Percentiles rank a stretch among this genome's conserved stretches.
Evolutionary conservation across 2,797 vertebrate genomes (phyloP).

Genomic region (Scleropages formosus): DNA sequence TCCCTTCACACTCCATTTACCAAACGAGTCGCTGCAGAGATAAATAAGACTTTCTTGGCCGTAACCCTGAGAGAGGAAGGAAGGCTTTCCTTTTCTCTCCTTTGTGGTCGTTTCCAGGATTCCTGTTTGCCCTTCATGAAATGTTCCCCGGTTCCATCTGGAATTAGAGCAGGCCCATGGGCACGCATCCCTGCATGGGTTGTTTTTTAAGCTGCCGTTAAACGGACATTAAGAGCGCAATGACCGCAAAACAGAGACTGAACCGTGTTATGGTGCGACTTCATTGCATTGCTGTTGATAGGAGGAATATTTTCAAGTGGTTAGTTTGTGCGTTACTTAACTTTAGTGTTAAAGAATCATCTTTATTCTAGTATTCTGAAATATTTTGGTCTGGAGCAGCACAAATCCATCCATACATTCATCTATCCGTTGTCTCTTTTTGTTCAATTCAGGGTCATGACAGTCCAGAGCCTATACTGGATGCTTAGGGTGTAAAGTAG

Average conservation of each 20-base stretch:
- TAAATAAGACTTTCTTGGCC: background rate
- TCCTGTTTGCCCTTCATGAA: slow-evolving; percentile 20
- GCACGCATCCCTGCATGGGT: slow-evolving; percentile 24
- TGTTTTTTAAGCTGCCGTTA: no score
- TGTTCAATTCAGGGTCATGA: no score
- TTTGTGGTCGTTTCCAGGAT: slow-evolving; percentile 24
- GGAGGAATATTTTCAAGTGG: no score
- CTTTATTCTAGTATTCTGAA: no score
- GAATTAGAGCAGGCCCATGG: slow-evolving; percentile 16
- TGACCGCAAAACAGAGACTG: background rate
- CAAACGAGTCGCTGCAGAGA: background rate
- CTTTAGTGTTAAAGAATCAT: no score
- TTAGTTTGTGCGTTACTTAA: no score
- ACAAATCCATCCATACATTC: no score
- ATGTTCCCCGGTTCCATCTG: background rate
- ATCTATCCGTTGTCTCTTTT: no score
- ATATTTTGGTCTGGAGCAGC: no score
- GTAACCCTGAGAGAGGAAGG: background rate
- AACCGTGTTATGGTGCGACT: background rate
- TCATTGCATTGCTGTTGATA: background rate
- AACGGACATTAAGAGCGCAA: background rate
- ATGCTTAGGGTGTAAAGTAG: no score
- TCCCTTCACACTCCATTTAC: background rate
- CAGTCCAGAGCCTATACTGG: no score
- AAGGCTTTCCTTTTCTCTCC: background rate